phyloP scores from a whole-genome alignment of 1,140 invertebrate genomes.

The Asobara japonica region DNA sequence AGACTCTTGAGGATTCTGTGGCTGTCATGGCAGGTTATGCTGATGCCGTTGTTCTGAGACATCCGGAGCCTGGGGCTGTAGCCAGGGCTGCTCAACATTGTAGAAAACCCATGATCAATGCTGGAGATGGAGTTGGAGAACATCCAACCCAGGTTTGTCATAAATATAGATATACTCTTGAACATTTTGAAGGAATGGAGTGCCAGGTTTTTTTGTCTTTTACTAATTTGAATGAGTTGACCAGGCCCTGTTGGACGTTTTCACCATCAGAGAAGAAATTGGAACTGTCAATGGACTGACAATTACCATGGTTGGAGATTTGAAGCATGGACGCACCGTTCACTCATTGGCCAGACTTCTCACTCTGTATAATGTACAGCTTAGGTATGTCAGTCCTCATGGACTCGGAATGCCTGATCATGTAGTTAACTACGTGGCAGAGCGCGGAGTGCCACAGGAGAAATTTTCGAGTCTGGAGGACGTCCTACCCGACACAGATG shows the following conservation, averaged over 20 bases:
- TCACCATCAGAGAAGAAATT: constrained; percentile 98
- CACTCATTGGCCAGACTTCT: constrained; percentile 89
- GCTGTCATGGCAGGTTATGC: constrained; percentile 86
- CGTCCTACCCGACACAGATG: constrained; percentile 92
- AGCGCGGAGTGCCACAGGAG: constrained; percentile 84
- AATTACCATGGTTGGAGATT: constrained; percentile 93
- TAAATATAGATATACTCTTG: too few relatives aligned
- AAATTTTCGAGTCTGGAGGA: constrained; percentile 79
- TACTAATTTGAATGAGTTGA: too few relatives aligned
- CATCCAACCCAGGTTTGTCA: constrained; percentile 99
- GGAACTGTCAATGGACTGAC: constrained; percentile 97
- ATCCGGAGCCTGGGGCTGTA: constrained; percentile 93
- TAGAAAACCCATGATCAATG: constrained; percentile 94
- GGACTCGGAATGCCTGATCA: constrained; percentile 91
- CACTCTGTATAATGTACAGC: constrained; percentile 85
- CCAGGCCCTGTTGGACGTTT: constrained; percentile 96
- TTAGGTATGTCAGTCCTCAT: constrained; percentile 89
- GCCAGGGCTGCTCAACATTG: constrained; percentile 79
- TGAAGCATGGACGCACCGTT: constrained; percentile 97
- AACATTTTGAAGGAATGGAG: too few relatives aligned
- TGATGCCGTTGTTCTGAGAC: constrained; percentile 93
- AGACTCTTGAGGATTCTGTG: constrained; percentile 91
- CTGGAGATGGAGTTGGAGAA: constrained; percentile 97
- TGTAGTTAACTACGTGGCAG: constrained; percentile 80
- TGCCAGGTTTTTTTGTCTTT: too few relatives aligned